Base-by-base conservation (phyloP, 64 coral and sea anemone species). In the Dendrophyllia cribrosa region DNA sequence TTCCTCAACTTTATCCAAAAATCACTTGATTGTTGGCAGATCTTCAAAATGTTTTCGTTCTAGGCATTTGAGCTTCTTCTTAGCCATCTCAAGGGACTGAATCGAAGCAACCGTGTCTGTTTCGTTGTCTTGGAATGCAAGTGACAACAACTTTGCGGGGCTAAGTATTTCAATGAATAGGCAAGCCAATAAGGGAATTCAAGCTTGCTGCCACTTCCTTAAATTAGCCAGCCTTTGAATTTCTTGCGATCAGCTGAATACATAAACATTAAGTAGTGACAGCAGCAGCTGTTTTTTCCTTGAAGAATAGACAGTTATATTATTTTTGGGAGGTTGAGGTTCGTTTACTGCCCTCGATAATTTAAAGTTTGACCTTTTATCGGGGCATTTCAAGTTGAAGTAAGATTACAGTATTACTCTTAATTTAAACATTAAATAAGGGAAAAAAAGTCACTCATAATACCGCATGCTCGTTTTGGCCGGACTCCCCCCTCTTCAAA, bases 401-500 rank as follows among this genome's bases (percentile, higher is more conserved):
- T 24, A 34, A 21, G 20, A 21, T 23, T 23, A 68, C 7, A 68
- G 5, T 21, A 5, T n/a, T n/a, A n/a, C n/a, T n/a, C n/a, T n/a
- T n/a, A n/a, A n/a, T n/a, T n/a, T n/a, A n/a, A n/a, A n/a, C n/a
- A n/a, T n/a, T n/a, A n/a, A n/a, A 23, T 68, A 68, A 21, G n/a
- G 21, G 24, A 68, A 68, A 23, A 21, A 24, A 21, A 68, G 7
- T 4, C 9, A 23, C n/a, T 23, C 23, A 22, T 68, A 68, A 24
- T 68, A 68, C n/a, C 66, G 24, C 66, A 34, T 7, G 66, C 49
- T 23, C n/a, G 66, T 68, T 23, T 68, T 68, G 82, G 88, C 46
- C 82, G 58, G 34, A 91, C 80, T 77, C 88, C 81, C 69, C 88
- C 88, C 78, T 90, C 93, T 48, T 95, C 88, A 95, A 87, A 91